A percentile compares a stretch with the other conserved stretches of the same genome.
Evolutionary conservation across 2,113 vertebrate genomes (phyloP).

Genomic region (Sialia sialis): DNA sequence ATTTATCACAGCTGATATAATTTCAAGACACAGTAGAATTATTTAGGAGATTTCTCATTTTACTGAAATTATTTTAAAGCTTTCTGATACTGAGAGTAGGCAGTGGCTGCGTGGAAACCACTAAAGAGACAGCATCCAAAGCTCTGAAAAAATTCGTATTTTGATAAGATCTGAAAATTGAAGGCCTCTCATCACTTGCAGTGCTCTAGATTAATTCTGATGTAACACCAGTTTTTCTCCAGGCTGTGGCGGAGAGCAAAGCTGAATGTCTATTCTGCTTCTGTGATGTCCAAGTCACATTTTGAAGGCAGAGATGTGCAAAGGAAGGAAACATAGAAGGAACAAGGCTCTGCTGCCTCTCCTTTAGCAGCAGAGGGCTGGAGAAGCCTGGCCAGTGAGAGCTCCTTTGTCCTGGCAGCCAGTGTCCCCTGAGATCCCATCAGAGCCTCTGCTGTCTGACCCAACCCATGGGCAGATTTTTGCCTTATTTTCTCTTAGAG

Average conservation of each 20-base stretch:
- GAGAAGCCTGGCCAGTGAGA: not conserved
- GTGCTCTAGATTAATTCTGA: not conserved
- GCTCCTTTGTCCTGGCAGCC: not conserved
- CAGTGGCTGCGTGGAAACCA: not conserved
- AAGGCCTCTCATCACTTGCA: not conserved
- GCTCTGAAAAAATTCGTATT: not conserved
- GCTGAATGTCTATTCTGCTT: not conserved
- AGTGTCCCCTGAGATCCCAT: not conserved
- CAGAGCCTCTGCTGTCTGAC: not conserved
- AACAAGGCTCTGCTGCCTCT: not conserved
- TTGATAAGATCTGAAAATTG: not conserved
- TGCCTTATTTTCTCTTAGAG: not conserved
- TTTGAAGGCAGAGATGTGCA: not conserved
- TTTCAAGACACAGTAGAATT: not conserved
- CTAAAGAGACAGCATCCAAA: not conserved
- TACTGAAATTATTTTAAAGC: not conserved
- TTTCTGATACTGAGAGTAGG: not conserved
- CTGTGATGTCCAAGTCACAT: not conserved
- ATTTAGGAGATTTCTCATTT: not conserved
- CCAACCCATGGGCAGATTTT: accelerated
- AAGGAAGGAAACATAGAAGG: not conserved
- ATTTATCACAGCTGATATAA: not conserved
- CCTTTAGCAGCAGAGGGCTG: not conserved
- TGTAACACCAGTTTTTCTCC: not conserved
- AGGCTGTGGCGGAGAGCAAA: not conserved